Base-by-base conservation (phyloP, 1,140 invertebrate species). In the Bombus difficillimus region DNA sequence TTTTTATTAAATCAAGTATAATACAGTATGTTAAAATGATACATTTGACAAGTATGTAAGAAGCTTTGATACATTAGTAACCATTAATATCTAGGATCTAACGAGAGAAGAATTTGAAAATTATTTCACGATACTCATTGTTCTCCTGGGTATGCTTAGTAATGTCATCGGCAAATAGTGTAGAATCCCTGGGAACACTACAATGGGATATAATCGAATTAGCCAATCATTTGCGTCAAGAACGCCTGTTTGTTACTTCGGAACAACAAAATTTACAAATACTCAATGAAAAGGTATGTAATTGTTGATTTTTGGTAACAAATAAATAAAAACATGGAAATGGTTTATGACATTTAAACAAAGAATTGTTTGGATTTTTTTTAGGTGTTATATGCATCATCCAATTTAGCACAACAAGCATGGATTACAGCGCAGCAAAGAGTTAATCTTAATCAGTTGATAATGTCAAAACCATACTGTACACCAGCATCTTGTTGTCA, bases 391-490 rank as follows among this genome's bases (percentile, higher is more conserved):
- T 95, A 95, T 73, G 93, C 96, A 47, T 97, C 96, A 0, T 96
- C 97, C 78, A 95, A 96, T 62, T 94, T 98, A n/a, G 96, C 96
- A 41, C 97, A 98, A 93, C 96, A 97, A 88, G 97, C 98, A 47
- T 99, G 98, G 98, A 97, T 99, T 80, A 98, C 97, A 69, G 97
- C 97, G 6, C 98, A 98, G 93, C 98, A 99, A 94, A 96, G 98
- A 87, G 96, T 97, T 59, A 98, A 98, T 93, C 95, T 99, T 9
- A 97, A 98, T 90, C 96, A 96, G 86, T 94, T 99, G 83, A 97
- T 99, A 73, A 96, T 97, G 32, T 97, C 97, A 13, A 96, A 96
- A 85, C 97, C 97, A 57, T 97, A 98, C 92, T 96, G 96, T 59
- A 96, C 97, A 57, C 97, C 97, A 3, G 96, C 97, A 77, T 95